Conservation (phyloP, 2,113 vertebrate species). For the Coreoperca whiteheadi region DNA sequence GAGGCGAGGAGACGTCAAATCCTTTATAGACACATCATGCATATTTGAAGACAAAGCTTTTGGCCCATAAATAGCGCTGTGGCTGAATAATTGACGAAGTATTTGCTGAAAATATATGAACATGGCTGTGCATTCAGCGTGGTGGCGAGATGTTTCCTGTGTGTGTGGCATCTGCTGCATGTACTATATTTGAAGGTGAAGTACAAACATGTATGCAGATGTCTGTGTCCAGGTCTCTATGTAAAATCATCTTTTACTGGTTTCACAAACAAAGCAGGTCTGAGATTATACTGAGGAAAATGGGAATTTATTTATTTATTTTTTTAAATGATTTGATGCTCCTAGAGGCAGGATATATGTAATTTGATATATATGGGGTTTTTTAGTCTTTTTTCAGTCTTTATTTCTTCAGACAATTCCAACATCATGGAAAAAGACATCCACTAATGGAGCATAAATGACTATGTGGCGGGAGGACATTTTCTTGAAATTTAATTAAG, state of each 20-base stretch:
- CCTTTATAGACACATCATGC: slow-evolving; percentile 76
- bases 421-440: neutral
- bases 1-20: slow-evolving; percentile 66
- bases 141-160: slow-evolving; percentile 32
- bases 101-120: slow-evolving; percentile 71
- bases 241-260: neutral
- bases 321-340: neutral
- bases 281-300: neutral
- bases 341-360: neutral
- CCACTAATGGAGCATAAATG: neutral
- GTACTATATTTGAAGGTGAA: slow-evolving; percentile 24
- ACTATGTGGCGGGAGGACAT: neutral
- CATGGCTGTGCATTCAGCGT: slow-evolving; percentile 33
- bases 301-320: too few relatives aligned
- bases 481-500: too few relatives aligned
- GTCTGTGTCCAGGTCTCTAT: neutral
- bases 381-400: neutral
- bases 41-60: slow-evolving; percentile 81
- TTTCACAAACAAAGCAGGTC: slow-evolving; percentile 20
- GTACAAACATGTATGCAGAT: slow-evolving; percentile 29
- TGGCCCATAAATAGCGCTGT: slow-evolving; percentile 74
- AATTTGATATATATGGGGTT: neutral
- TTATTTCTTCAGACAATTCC: neutral
- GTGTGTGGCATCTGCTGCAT: slow-evolving; percentile 28
- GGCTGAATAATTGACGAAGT: slow-evolving; percentile 78